Conservation (phyloP, 2,888 invertebrate genomes). For the Amphipyra berbera region DNA sequence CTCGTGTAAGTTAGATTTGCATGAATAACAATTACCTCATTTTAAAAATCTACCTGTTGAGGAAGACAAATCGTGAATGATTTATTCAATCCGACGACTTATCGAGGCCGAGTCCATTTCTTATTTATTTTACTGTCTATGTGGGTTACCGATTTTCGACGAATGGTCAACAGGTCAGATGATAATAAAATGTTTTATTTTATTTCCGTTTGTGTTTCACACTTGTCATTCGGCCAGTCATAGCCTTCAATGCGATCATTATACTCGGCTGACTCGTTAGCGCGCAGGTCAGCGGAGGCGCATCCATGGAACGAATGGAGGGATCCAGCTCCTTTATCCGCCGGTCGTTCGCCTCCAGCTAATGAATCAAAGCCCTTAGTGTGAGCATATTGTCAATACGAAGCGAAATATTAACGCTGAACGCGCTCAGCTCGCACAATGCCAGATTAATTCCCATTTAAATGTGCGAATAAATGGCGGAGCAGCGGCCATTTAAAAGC, state of each 20-base stretch:
- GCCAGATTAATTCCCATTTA: conserved; percentile 85
- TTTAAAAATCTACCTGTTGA: conserved; percentile 86
- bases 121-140: conserved; percentile 77
- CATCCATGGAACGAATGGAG: conserved; percentile 82
- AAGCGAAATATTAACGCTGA: conserved; percentile 82
- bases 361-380: conserved; percentile 86
- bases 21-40: conserved; percentile 86
- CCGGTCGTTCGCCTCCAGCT: conserved; percentile 84
- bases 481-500: conserved; percentile 65
- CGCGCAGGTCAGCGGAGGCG: conserved; percentile 82
- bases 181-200: conserved; percentile 69
- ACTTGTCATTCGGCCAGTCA: conserved; percentile 74
- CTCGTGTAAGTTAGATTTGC: conserved; percentile 86
- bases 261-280: conserved; percentile 84
- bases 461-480: conserved; percentile 82
- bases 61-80: conserved; percentile 82
- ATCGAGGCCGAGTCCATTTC: conserved; percentile 77
- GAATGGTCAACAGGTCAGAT: conserved; percentile 68
- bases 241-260: conserved; percentile 84
- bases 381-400: conserved; percentile 85
- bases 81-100: conserved; percentile 80
- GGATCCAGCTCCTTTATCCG: conserved; percentile 84
- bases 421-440: conserved; percentile 76
- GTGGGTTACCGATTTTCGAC: conserved; percentile 77
- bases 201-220: conserved; percentile 67